Base-by-base conservation (phyloP, 2,797 vertebrate genomes). In the Momotus momota region DNA sequence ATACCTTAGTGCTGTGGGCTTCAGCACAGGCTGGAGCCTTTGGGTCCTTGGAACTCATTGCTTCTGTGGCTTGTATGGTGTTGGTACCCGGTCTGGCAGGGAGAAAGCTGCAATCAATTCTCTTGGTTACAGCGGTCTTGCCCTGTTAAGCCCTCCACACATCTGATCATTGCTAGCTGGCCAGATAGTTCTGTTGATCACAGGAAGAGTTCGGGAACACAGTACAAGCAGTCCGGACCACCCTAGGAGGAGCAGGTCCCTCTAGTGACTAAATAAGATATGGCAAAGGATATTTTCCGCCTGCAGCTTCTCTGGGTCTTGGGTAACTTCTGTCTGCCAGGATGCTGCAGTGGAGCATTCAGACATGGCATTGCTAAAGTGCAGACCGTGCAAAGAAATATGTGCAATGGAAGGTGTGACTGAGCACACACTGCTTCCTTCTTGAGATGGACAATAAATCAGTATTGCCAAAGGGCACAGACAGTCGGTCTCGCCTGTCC, bases 241-340 rank as follows among this genome's bases (percentile, higher is more conserved):
- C 61, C 26, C 26, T 31, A 25, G 26, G 26, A 90, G 21, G 12
- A 62, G 29, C 15, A 72, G 11, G 9, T 86, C 49, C 69, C 80
- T 86, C 87, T 91, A 73, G 81, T 77, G 84, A 31, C 67, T 88
- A 74, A 84, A 51, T 43, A 40, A 88, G 41, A n/a, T 49, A 81
- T 2, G 9, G 29, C 73, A 94, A 86, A 75, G 33, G 16, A 69
- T 33, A 10, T 2, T 22, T 60, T 54, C 48, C 33, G 43, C 14
- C 45, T 49, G 72, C 72, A 71, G 31, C 18, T 64, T 85, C 48
- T 92, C 2, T 3, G 2, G 8, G 41, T 49, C 49, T 78, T 78
- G 57, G 45, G 38, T 31, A 49, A 41, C n/a, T 72, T 40, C 22
- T 71, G 41, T 20, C 4, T 12, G 26, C 21, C 48, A 35, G 67